phyloP scores from a whole-genome alignment of 2,888 invertebrate species.

The Ormyrus labotus region DNA sequence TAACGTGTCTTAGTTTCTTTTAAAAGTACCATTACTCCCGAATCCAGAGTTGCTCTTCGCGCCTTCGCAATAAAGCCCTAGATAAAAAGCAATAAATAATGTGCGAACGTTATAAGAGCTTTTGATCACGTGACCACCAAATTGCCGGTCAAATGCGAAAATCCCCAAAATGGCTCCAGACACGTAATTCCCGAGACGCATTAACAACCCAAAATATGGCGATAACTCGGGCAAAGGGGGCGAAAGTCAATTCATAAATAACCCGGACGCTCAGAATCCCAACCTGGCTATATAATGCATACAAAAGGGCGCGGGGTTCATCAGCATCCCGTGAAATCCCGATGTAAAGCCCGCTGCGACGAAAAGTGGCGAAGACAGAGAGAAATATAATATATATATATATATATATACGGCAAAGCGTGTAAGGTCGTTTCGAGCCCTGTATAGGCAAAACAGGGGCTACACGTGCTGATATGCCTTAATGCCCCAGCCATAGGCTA shows the following conservation, averaged over 20 bases:
- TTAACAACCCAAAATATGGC: slow-evolving; percentile 37
- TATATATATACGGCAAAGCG: background rate
- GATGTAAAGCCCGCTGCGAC: slow-evolving; percentile 11
- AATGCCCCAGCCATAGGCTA: background rate
- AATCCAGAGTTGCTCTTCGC: background rate
- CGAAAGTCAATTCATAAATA: slow-evolving; percentile 45
- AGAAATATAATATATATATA: slow-evolving; percentile 8
- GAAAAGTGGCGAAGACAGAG: slow-evolving; percentile 26
- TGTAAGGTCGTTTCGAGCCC: slow-evolving; percentile 16
- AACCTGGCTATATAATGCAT: slow-evolving; percentile 1
- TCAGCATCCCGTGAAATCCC: slow-evolving; percentile 46
- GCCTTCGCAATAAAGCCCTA: too few species aligned
- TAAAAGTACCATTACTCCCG: background rate
- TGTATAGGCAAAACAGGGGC: slow-evolving; percentile 3
- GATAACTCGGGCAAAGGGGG: slow-evolving; percentile 23
- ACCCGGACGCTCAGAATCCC: background rate
- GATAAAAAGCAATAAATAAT: background rate
- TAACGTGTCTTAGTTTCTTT: slow-evolving; percentile 22
- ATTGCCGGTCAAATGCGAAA: background rate
- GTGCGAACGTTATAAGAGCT: background rate
- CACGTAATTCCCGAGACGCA: slow-evolving; percentile 7
- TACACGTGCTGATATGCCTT: slow-evolving; percentile 9
- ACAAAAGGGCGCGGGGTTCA: slow-evolving; percentile 30
- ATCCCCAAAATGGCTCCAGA: slow-evolving; percentile 16
- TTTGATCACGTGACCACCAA: background rate